Evolutionary conservation across 2,797 vertebrate genomes (phyloP).

Genomic region (Gymnothorax javanicus): DNA sequence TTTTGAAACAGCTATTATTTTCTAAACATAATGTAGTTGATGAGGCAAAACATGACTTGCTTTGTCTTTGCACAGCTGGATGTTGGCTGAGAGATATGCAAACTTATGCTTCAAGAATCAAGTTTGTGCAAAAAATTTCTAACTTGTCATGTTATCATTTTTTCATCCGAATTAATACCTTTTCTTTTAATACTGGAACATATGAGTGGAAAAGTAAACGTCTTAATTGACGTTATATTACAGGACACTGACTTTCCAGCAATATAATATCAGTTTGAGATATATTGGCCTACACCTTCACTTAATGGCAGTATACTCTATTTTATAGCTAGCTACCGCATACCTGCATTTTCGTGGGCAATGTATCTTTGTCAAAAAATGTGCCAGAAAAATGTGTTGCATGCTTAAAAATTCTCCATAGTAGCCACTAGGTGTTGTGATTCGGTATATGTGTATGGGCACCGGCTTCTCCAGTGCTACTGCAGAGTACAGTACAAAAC

Average conservation of each 20-base stretch:
- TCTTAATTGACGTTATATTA: not conserved
- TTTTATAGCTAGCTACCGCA: not conserved
- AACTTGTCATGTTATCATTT: not conserved
- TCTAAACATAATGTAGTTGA: too few relatives aligned
- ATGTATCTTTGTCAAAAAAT: constrained; percentile 3
- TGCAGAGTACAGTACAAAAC: constrained; percentile 8
- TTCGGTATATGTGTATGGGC: not conserved
- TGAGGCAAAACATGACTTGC: too few relatives aligned
- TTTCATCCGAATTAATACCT: not conserved
- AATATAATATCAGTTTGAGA: not conserved
- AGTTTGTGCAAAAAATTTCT: not conserved
- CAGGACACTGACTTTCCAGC: not conserved
- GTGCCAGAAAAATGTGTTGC: not conserved
- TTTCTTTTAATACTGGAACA: not conserved
- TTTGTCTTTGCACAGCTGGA: too few relatives aligned
- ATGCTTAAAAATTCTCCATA: not conserved
- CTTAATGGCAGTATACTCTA: not conserved
- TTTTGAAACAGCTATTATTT: too few relatives aligned
- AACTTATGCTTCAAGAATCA: too few relatives aligned
- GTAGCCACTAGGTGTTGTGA: constrained; percentile 30
- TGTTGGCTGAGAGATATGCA: too few relatives aligned
- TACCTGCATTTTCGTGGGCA: not conserved
- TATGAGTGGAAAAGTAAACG: not conserved
- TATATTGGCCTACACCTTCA: not conserved
- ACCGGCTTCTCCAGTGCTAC: constrained; percentile 26